A percentile compares a stretch with the other conserved stretches of the same genome.
Conservation (phyloP, 2,797 vertebrate genomes). For the Geotrypetes seraphini region DNA sequence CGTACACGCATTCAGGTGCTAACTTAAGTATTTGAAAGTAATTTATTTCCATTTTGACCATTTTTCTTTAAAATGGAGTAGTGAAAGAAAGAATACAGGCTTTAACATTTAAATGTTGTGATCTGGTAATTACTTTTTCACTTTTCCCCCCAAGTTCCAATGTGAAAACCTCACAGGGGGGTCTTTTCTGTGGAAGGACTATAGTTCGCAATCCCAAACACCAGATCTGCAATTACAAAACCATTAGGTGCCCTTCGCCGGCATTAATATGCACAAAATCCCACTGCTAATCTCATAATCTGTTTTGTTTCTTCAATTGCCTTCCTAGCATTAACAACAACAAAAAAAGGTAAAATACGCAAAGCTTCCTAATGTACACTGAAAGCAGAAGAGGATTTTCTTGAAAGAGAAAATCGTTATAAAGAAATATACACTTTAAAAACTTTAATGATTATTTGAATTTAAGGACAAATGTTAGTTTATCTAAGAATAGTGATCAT, state of each 20-base stretch:
- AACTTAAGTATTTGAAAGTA: conserved; percentile 29
- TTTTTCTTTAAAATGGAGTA: conserved; percentile 12
- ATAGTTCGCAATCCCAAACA: conserved; percentile 17
- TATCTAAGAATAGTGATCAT: too few species aligned
- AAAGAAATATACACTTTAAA: not conserved
- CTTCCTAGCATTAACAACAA: conserved; percentile 15
- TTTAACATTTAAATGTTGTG: conserved; percentile 39
- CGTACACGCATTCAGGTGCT: conserved; percentile 21
- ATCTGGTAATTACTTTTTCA: conserved; percentile 34
- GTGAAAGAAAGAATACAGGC: conserved; percentile 25
- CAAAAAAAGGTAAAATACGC: conserved; percentile 16
- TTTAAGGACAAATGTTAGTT: accelerated
- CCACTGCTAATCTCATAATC: conserved; percentile 31
- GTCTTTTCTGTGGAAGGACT: conserved; percentile 25
- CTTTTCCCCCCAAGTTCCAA: conserved; percentile 32
- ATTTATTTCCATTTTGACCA: conserved; percentile 28
- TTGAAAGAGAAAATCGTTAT: not conserved
- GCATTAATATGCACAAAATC: conserved; percentile 34
- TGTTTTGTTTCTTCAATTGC: conserved; percentile 33
- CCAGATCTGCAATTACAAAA: conserved; percentile 33
- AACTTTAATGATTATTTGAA: not conserved
- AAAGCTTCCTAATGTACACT: conserved; percentile 18
- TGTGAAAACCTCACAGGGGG: conserved; percentile 33
- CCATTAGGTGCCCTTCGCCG: conserved; percentile 18
- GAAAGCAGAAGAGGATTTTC: conserved; percentile 10